Conservation (phyloP, 1,140 invertebrate species). For the Cepaea nemoralis region DNA sequence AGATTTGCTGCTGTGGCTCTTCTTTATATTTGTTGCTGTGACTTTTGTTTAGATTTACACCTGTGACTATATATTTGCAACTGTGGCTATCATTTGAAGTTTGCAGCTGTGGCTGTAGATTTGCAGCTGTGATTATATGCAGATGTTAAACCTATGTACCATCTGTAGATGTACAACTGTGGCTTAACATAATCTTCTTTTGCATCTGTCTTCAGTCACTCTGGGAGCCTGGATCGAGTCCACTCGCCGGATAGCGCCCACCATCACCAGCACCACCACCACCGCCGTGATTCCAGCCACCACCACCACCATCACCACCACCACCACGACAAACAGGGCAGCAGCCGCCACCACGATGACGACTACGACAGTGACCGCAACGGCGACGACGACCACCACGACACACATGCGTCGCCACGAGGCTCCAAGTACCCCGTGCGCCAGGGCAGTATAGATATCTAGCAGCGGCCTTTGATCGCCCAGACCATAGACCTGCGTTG, state of each 20-base stretch:
- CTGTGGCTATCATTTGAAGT: no score
- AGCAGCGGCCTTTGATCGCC: slow-evolving; percentile 21
- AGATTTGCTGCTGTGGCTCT: no score
- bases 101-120: no score
- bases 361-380: slow-evolving; percentile 42
- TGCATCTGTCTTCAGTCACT: slow-evolving; percentile 33
- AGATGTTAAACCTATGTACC: no score
- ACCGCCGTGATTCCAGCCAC: neutral
- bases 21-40: no score
- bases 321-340: slow-evolving; percentile 41
- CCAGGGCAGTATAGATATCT: slow-evolving; percentile 65
- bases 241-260: slow-evolving; percentile 40
- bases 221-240: slow-evolving; percentile 38
- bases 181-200: no score
- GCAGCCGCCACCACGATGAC: slow-evolving; percentile 45
- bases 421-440: slow-evolving; percentile 54
- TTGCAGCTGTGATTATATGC: no score
- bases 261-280: slow-evolving; percentile 33
- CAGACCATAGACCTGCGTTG: no score
- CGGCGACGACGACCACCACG: slow-evolving; percentile 42
- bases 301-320: slow-evolving; percentile 40
- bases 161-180: no score
- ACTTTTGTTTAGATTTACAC: no score
- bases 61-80: no score
- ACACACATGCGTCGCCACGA: slow-evolving; percentile 39